Conservation (phyloP, 2,113 vertebrate species). For the Odocoileus virginianus region DNA sequence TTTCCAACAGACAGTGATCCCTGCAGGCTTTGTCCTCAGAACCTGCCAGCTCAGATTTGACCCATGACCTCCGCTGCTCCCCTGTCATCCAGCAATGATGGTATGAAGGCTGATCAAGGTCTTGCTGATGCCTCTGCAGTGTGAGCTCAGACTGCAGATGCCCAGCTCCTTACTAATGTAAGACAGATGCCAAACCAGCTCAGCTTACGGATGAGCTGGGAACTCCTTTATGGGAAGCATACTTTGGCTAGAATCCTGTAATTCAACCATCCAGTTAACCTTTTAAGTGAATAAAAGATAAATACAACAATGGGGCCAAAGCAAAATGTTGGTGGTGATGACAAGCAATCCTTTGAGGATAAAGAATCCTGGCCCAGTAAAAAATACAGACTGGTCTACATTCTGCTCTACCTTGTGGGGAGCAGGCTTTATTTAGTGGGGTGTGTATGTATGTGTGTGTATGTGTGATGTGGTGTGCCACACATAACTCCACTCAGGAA, state of each 20-base stretch:
- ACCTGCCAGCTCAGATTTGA: conserved; percentile 27
- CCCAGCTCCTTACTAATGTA: conserved; percentile 71
- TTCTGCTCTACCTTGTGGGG: not conserved
- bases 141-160: conserved; percentile 74
- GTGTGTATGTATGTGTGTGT: not conserved
- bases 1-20: conserved; percentile 49
- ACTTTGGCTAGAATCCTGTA: conserved; percentile 25
- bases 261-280: conserved; percentile 34
- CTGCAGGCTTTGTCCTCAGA: conserved; percentile 21
- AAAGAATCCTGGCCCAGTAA: not conserved
- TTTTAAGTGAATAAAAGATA: conserved; percentile 57
- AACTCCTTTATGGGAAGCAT: conserved; percentile 40
- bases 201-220: conserved; percentile 63
- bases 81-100: conserved; percentile 51
- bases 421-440: not conserved
- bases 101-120: conserved; percentile 65
- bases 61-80: not conserved
- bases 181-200: conserved; percentile 78
- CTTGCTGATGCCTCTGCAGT: conserved; percentile 28
- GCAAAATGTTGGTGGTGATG: conserved; percentile 27
- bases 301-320: conserved; percentile 36
- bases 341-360: conserved; percentile 21
- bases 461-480: not conserved
- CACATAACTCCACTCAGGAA: not conserved
- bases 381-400: conserved; percentile 13